These are phyloP conservation scores for Brachylomia viminalis DNA, from an alignment of 2,888 invertebrate genomes.

Conservation along the genomic window DNA sequence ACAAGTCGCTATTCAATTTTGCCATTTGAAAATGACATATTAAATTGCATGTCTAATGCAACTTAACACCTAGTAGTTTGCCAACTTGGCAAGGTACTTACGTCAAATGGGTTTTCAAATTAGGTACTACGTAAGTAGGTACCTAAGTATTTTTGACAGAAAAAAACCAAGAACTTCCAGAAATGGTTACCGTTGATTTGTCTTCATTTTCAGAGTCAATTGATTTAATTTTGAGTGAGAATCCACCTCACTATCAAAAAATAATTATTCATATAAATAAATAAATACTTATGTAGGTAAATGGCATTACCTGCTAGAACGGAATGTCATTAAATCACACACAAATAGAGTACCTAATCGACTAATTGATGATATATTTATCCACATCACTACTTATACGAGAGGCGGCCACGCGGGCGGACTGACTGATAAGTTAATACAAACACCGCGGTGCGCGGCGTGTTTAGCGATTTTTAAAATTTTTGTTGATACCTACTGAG, in stretches of 20 bases:
- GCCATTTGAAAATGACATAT: background rate
- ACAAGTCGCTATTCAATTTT: background rate
- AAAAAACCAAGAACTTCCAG: too few species aligned
- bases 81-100: constrained; percentile 13
- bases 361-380: constrained; percentile 14
- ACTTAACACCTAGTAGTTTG: background rate
- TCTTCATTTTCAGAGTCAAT: background rate
- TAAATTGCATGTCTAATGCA: background rate
- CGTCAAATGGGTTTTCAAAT: background rate
- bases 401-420: constrained; percentile 20
- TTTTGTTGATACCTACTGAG: background rate
- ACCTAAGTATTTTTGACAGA: background rate
- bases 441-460: too few species aligned
- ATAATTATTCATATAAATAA: too few species aligned
- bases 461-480: too few species aligned
- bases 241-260: too few species aligned
- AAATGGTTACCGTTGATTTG: background rate
- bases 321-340: too few species aligned
- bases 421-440: too few species aligned
- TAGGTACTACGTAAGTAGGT: background rate
- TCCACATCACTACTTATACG: constrained; percentile 24
- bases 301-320: too few species aligned
- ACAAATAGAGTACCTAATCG: constrained; percentile 8
- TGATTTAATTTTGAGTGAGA: background rate
- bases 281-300: too few species aligned